These are phyloP conservation scores for Champsocephalus gunnari DNA, from an alignment of 2,797 vertebrate species.

Conservation along the genomic window DNA sequence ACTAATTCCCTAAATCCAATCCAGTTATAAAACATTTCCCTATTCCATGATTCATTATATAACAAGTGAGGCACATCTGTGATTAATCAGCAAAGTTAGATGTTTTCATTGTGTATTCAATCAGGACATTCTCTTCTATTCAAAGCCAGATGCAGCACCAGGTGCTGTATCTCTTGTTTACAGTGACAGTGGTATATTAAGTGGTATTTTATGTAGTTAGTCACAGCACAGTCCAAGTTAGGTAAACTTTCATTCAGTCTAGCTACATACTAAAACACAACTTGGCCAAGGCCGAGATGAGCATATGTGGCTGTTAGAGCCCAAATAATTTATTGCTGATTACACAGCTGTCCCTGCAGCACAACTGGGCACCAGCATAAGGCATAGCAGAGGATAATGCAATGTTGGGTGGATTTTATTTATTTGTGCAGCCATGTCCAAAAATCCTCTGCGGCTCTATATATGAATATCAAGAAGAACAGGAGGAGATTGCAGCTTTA, in stretches of 20 bases:
- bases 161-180: constrained; percentile 74
- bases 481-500: neutral
- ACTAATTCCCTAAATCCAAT: constrained; percentile 24
- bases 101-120: neutral
- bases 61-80: neutral
- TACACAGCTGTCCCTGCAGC: constrained; percentile 8
- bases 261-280: constrained; percentile 36
- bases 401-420: neutral
- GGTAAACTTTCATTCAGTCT: constrained; percentile 61
- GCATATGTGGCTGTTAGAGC: constrained; percentile 27
- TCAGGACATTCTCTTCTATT: constrained; percentile 6
- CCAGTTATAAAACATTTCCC: neutral
- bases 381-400: neutral
- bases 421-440: neutral
- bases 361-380: neutral
- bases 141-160: constrained; percentile 51
- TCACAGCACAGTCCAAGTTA: constrained; percentile 46
- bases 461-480: neutral
- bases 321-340: constrained; percentile 23
- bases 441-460: neutral
- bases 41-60: neutral
- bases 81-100: constrained; percentile 1
- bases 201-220: constrained; percentile 21
- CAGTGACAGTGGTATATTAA: constrained; percentile 46
- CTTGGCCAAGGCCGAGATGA: constrained; percentile 57